Percentiles rank a stretch among this genome's conserved stretches.
Conservation (phyloP, 2,797 vertebrate species). For the Macropodus opercularis region DNA sequence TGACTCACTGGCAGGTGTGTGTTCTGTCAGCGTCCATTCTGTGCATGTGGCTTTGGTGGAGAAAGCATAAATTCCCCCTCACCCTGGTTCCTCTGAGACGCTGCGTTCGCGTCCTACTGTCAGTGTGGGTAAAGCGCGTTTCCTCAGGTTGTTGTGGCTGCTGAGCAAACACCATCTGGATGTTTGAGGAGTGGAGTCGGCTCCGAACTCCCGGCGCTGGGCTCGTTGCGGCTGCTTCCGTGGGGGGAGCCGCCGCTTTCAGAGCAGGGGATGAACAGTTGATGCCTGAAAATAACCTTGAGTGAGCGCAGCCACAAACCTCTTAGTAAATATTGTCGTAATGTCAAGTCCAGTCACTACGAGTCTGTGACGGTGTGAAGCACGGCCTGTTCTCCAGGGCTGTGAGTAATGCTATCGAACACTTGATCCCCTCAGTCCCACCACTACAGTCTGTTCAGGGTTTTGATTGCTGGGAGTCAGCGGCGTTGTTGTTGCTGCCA, state of each 20-base stretch:
- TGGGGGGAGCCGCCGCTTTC: no score
- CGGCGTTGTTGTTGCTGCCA: no score
- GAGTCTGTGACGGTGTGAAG: background rate
- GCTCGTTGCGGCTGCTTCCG: no score
- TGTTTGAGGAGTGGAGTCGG: constrained; percentile 44
- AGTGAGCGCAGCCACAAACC: constrained; percentile 5
- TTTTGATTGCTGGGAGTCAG: no score
- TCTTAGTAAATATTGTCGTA: constrained; percentile 26
- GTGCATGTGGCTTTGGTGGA: no score
- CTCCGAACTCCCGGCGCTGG: no score
- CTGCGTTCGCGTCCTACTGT: background rate
- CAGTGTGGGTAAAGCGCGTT: constrained; percentile 12
- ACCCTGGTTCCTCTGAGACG: no score
- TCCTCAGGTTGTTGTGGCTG: constrained; percentile 55
- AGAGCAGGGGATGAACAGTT: no score
- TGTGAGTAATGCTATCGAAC: constrained; percentile 47
- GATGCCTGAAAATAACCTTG: no score
- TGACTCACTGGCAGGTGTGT: no score
- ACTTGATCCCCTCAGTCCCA: constrained; percentile 52
- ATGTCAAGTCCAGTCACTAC: constrained; percentile 11
- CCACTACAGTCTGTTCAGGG: constrained; percentile 35
- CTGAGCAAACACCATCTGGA: constrained; percentile 60
- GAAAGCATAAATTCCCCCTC: no score
- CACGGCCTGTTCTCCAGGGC: constrained; percentile 23
- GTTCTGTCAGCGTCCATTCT: no score